Base-by-base conservation (phyloP, 2,888 invertebrate species). In the Stenolophus ochropezus region DNA sequence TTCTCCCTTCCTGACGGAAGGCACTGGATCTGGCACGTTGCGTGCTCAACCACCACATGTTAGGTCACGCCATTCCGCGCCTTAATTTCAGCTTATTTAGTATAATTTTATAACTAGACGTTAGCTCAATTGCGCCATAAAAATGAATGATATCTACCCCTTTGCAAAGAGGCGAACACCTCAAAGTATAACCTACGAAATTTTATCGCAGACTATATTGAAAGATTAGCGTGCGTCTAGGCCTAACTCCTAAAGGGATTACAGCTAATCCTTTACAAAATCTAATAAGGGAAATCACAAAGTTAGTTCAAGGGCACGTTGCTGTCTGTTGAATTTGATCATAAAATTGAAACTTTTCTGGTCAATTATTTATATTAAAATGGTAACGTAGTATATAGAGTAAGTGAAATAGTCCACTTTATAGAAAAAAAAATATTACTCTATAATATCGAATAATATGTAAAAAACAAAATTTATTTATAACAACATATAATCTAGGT, bases 121-220 rank as follows among this genome's bases (percentile, higher is more conserved):
- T 77, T 61, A 77, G 23, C 65, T 61, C 21, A 61, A 61, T 77
- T 77, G 53, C 49, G 65, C 77, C 23, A 77, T 77, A 65, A 77
- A 77, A 77, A 61, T 77, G 42, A 61, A 77, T 77, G 18, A 65
- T 77, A 21, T 58, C 11, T 16, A 69, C 42, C 47, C 47, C 25
- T 61, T 69, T 14, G 27, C 33, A 69, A 65, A 65, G 25, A 65
- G 25, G 27, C 8, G 14, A 69, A 33, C 65, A 69, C 65, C 18
- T 33, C 27, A 69, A 25, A 61, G 23, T 61, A 61, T 61, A 61
- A 21, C n/a, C 25, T 61, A n/a, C 21, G 4, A 61, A n/a, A 61
- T 61, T 25, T 61, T 61, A 25, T 61, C 53, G 53, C 16, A 53
- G 16, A 51, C 16, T 14, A n/a, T 5, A 42, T 8, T 42, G 51